Conservation (phyloP, 1,140 invertebrate genomes). For the Notospermus geniculatus region DNA sequence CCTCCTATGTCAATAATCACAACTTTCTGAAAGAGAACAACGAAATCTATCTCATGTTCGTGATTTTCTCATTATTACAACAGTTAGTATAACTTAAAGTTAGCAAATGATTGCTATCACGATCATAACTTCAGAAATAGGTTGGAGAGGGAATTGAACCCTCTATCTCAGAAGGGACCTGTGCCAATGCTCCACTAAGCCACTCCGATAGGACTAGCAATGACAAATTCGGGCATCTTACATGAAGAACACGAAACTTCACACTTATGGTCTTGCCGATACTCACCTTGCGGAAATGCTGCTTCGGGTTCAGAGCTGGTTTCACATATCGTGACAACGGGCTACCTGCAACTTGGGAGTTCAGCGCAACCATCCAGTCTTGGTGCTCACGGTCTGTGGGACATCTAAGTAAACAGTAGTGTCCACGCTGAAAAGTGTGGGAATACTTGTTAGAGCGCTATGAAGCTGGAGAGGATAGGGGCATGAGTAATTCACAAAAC, state of each 20-base stretch:
- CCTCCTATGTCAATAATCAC: constrained; percentile 65
- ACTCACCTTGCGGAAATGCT: constrained; percentile 52
- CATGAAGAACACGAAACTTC: too few relatives aligned
- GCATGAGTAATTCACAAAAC: not conserved
- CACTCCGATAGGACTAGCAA: too few relatives aligned
- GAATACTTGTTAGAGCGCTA: not conserved
- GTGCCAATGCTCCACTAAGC: too few relatives aligned
- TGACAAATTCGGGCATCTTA: too few relatives aligned
- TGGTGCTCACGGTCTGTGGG: constrained; percentile 57
- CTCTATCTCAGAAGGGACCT: too few relatives aligned
- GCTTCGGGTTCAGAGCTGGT: constrained; percentile 52
- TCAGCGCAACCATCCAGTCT: constrained; percentile 59
- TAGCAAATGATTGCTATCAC: too few relatives aligned
- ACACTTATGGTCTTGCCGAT: too few relatives aligned
- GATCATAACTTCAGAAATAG: too few relatives aligned
- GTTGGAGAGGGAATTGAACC: too few relatives aligned
- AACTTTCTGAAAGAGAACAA: constrained; percentile 51
- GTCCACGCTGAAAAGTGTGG: constrained; percentile 56
- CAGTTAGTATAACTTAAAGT: too few relatives aligned
- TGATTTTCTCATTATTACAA: too few relatives aligned
- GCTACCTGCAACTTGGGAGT: constrained; percentile 61
- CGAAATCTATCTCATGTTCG: too few relatives aligned
- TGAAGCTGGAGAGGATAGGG: not conserved
- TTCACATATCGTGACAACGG: constrained; percentile 59
- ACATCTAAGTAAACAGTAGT: constrained; percentile 60